Percentiles rank a stretch among this genome's conserved stretches.
These are phyloP conservation scores for Neopelma chrysocephalum DNA, from an alignment of 2,797 vertebrate species.

Conservation along the genomic window DNA sequence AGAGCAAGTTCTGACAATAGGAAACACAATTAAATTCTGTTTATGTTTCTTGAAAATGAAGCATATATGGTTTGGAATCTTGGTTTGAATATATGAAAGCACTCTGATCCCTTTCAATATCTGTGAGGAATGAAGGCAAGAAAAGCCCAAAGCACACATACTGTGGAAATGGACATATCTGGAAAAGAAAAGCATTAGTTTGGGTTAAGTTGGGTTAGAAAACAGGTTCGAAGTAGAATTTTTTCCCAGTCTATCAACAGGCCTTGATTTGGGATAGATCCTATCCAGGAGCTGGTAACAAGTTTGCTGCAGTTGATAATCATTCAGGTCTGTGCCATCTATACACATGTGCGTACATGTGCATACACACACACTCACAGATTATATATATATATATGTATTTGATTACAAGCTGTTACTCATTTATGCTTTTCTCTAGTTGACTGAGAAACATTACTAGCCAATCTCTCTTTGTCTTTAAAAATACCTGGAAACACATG, in stretches of 20 bases:
- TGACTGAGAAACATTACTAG: not conserved
- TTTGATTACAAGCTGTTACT: not conserved
- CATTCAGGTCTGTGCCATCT: not conserved
- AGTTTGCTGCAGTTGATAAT: not conserved
- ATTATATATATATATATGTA: not conserved
- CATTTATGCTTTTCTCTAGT: not conserved
- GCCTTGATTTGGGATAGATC: not conserved
- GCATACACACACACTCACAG: not conserved
- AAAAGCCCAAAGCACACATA: not conserved
- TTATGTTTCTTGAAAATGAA: not conserved
- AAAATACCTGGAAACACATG: not conserved
- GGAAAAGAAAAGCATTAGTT: not conserved
- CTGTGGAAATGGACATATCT: not conserved
- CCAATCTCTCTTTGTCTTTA: not conserved
- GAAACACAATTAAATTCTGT: not conserved
- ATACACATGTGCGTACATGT: accelerated
- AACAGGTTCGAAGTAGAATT: not conserved
- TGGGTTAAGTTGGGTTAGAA: not conserved
- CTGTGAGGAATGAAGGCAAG: not conserved
- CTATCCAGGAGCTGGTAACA: not conserved
- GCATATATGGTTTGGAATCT: not conserved
- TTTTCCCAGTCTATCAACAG: not conserved
- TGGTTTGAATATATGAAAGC: not conserved
- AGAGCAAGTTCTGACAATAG: not conserved
- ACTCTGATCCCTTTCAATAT: not conserved